phyloP scores from a whole-genome alignment of 2,888 invertebrate species.

The Orchestes rusci region DNA sequence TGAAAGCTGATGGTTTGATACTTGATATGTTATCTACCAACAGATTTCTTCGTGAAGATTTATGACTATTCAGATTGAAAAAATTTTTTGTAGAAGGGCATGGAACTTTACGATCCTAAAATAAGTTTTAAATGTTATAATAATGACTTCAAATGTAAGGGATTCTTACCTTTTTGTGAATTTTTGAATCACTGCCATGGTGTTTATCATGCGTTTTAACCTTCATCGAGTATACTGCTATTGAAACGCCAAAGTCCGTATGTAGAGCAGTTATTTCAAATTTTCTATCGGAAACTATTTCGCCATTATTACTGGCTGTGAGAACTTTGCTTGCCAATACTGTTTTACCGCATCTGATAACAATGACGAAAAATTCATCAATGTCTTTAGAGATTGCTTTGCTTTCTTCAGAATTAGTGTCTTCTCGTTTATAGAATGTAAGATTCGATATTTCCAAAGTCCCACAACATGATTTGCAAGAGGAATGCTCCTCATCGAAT shows the following conservation, averaged over 20 bases:
- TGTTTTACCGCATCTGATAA: constrained; percentile 24
- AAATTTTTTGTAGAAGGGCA: constrained; percentile 28
- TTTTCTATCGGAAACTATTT: constrained; percentile 4
- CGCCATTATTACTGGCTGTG: constrained; percentile 7
- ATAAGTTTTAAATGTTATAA: too few relatives aligned
- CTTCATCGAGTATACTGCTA: constrained; percentile 27
- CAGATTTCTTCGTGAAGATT: constrained; percentile 11
- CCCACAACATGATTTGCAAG: constrained; percentile 16
- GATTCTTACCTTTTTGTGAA: constrained; percentile 1
- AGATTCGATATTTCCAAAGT: constrained; percentile 24
- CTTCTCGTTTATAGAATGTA: constrained; percentile 14
- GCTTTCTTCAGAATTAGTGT: constrained; percentile 9
- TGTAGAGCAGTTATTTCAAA: constrained; percentile 23
- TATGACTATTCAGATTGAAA: constrained; percentile 19
- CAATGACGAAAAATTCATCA: constrained; percentile 25
- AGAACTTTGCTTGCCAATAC: constrained; percentile 26
- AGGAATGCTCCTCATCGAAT: constrained; percentile 17
- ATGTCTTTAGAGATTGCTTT: constrained; percentile 4
- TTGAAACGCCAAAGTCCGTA: constrained; percentile 24
- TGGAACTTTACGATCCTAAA: constrained; percentile 14
- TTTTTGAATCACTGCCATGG: too few relatives aligned
- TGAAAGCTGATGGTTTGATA: constrained; percentile 26
- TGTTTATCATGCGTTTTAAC: constrained; percentile 14
- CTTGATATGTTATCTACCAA: constrained; percentile 8
- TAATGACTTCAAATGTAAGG: background rate